phyloP scores from a whole-genome alignment of 2,797 vertebrate genomes.

The Pteronotus mesoamericanus region DNA sequence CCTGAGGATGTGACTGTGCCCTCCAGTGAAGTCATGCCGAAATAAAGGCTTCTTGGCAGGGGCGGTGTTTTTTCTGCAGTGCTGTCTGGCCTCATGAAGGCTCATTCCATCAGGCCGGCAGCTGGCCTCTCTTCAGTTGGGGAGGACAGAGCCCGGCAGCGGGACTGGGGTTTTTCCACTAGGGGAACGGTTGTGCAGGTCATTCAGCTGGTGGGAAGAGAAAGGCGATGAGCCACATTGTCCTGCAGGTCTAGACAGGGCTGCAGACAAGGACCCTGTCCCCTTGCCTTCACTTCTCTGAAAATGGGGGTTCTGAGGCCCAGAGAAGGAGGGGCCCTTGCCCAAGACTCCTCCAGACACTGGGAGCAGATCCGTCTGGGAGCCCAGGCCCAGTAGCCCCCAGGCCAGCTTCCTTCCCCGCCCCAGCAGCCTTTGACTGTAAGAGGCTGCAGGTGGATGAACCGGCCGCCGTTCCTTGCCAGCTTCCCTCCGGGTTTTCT shows the following conservation, averaged over 20 bases:
- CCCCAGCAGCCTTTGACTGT: neutral
- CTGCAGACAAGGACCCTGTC: neutral
- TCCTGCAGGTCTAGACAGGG: neutral
- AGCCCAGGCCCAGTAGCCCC: neutral
- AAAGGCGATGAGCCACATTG: neutral
- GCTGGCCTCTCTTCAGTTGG: neutral
- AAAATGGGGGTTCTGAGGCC: neutral
- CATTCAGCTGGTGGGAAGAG: neutral
- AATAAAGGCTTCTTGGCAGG: slow-evolving; percentile 46
- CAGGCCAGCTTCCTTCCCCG: neutral
- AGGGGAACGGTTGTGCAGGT: neutral
- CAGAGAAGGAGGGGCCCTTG: neutral
- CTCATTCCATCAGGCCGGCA: slow-evolving; percentile 24
- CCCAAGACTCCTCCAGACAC: neutral
- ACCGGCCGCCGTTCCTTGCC: rapidly evolving
- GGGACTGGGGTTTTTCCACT: slow-evolving; percentile 64
- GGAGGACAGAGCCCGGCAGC: neutral
- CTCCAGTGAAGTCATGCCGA: slow-evolving; percentile 60
- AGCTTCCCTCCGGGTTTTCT: neutral
- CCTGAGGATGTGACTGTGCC: neutral
- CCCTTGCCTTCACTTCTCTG: neutral
- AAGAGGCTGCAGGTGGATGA: neutral
- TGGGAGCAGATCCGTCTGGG: neutral
- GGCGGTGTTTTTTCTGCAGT: neutral
- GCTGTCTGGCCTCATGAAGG: slow-evolving; percentile 51